Conservation (phyloP, 2,113 vertebrate genomes). For the Ardeotis arabs region DNA sequence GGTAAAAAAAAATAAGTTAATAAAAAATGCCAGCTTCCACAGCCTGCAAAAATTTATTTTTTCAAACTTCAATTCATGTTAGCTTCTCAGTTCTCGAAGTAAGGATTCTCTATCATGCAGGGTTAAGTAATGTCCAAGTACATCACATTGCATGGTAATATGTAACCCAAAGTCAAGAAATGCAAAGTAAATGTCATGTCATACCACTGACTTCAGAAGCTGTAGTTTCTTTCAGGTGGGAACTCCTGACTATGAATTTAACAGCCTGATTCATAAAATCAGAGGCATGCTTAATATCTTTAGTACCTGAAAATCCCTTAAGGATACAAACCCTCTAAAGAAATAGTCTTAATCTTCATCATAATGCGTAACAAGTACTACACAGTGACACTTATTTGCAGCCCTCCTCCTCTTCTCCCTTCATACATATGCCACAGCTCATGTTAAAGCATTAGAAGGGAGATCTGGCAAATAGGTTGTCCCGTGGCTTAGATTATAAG, state of each 20-base stretch:
- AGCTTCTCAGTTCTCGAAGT: background rate
- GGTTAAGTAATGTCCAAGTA: background rate
- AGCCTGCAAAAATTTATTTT: constrained; percentile 8
- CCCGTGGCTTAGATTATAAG: background rate
- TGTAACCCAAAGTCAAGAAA: background rate
- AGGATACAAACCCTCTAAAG: background rate
- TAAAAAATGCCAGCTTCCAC: background rate
- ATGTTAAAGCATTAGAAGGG: background rate
- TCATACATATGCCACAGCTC: background rate
- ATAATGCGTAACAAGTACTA: fast-evolving
- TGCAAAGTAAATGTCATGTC: background rate
- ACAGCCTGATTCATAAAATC: background rate
- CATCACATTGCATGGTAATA: background rate
- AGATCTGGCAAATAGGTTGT: background rate
- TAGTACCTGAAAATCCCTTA: background rate
- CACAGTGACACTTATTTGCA: background rate
- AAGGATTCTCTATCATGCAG: background rate
- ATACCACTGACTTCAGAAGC: background rate
- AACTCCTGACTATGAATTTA: background rate
- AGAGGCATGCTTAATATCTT: background rate
- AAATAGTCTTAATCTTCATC: background rate
- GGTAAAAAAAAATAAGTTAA: background rate
- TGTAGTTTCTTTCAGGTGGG: background rate
- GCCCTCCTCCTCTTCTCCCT: background rate
- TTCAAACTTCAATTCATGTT: constrained; percentile 2